A percentile compares a stretch with the other conserved stretches of the same genome.
phyloP scores from a whole-genome alignment of 2,797 vertebrate species.

The Micromesistius poutassou region DNA sequence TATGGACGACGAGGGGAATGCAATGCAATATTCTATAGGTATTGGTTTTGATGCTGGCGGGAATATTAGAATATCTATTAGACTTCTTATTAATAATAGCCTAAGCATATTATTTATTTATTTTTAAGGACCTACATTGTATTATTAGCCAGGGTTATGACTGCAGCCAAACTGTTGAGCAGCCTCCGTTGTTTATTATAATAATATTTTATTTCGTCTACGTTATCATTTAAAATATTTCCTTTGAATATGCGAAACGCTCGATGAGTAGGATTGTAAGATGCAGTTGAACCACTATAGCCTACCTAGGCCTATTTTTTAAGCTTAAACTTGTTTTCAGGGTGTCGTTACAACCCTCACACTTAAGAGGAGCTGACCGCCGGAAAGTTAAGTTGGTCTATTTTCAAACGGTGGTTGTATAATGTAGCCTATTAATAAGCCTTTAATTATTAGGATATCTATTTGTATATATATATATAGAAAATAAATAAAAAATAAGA shows the following conservation, averaged over 20 bases:
- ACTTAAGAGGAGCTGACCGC: background rate
- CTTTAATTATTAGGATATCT: background rate
- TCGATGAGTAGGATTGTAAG: background rate
- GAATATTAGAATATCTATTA: background rate
- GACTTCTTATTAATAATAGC: too few relatives aligned
- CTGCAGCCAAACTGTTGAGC: background rate
- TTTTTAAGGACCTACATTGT: background rate
- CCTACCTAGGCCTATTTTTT: background rate
- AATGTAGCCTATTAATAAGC: background rate
- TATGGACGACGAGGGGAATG: constrained; percentile 21
- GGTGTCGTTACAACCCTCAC: background rate
- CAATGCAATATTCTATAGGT: background rate
- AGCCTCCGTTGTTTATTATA: background rate
- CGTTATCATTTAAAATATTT: background rate
- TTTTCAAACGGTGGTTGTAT: background rate
- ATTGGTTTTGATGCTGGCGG: background rate
- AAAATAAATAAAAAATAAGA: background rate
- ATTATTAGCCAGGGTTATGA: background rate
- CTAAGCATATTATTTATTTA: too few relatives aligned
- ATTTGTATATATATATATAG: background rate
- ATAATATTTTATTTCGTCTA: background rate
- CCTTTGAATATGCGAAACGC: background rate
- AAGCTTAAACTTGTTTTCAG: background rate
- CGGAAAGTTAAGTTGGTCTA: background rate
- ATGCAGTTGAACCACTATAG: background rate